Evolutionary conservation across 2,888 invertebrate genomes (phyloP), one percentile per base, ranked within the genome.

Genomic region (Priocnemis perturbator): DNA sequence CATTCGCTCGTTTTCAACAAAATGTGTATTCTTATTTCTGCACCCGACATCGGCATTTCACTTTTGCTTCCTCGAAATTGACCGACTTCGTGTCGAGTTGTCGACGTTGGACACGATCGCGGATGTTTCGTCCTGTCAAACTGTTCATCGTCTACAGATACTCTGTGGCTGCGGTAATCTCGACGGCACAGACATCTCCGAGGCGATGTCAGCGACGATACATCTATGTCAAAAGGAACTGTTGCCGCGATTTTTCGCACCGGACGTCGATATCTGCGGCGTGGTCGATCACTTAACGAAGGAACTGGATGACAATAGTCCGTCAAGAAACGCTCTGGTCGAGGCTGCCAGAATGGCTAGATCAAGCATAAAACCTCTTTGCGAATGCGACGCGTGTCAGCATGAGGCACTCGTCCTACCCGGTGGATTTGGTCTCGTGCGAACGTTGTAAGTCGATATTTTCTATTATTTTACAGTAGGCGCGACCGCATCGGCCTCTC

Each of bases 381-480:
- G 86, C 59, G 84, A 89, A n/a, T 88, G 91, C 23, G 83, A 86
- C 21, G 81, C 88, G 2, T 79, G 80, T 20, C 79, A 76, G n/a
- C 89, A 89, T 73, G 90, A 89, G 83, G 92, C 90, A 14, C 87
- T 92, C 9, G 82, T 92, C n/a, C 89, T 92, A 73, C 92, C 92
- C 21, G 92, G 92, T 59, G 92, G 92, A 44, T 91, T 91, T 85
- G 92, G 92, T 3, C 91, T 89, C 30, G 92, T 91, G 3, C 91
- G 91, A 76, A 92, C 91, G 75, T 79, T 92, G 91, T 92, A 78
- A 86, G 91, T 82, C 37, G 37, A 37, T 50, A 11, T 17, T n/a
- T n/a, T 50, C n/a, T 17, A 17, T 3, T n/a, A 19, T 47, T 47
- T 17, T 47, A n/a, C 9, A 47, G 3, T 9, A 3, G 9, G 17